Percentiles rank a stretch among this genome's conserved stretches.
Conservation (phyloP, 2,888 invertebrate genomes). For the Rhagophthalmus giganteus region DNA sequence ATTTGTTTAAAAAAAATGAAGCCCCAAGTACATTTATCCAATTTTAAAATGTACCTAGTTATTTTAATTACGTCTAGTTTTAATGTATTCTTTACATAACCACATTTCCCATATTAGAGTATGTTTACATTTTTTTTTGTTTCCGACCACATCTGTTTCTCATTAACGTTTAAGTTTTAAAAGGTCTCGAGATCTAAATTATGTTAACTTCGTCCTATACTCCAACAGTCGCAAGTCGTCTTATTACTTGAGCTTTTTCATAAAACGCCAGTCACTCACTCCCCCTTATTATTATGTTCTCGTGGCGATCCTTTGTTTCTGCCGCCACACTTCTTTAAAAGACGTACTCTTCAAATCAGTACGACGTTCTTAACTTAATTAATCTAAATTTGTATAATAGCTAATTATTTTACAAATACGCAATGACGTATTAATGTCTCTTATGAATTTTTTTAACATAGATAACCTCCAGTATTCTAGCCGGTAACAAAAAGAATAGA, state of each 20-base stretch:
- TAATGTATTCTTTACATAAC: neutral
- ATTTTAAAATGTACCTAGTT: too few relatives aligned
- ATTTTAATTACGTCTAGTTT: too few relatives aligned
- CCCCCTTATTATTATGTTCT: conserved; percentile 8
- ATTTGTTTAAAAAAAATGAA: neutral
- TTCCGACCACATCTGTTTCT: conserved; percentile 15
- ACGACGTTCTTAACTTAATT: too few relatives aligned
- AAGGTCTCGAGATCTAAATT: conserved; percentile 12
- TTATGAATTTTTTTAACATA: neutral
- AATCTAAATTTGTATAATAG: too few relatives aligned
- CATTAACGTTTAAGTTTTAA: conserved; percentile 11
- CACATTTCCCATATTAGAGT: conserved; percentile 13
- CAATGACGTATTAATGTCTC: too few relatives aligned
- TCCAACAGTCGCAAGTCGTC: conserved; percentile 6
- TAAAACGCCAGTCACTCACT: conserved; percentile 14
- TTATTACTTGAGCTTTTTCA: conserved; percentile 8
- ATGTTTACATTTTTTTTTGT: conserved; percentile 17
- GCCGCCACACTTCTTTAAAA: too few relatives aligned
- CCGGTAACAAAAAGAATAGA: neutral
- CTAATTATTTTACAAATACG: too few relatives aligned
- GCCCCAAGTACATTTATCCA: too few relatives aligned
- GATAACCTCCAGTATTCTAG: too few relatives aligned
- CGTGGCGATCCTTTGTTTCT: conserved; percentile 3
- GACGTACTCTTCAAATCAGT: too few relatives aligned
- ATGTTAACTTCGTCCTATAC: conserved; percentile 3